phyloP scores from a whole-genome alignment of 2,888 invertebrate genomes.

The Taenaris catops region DNA sequence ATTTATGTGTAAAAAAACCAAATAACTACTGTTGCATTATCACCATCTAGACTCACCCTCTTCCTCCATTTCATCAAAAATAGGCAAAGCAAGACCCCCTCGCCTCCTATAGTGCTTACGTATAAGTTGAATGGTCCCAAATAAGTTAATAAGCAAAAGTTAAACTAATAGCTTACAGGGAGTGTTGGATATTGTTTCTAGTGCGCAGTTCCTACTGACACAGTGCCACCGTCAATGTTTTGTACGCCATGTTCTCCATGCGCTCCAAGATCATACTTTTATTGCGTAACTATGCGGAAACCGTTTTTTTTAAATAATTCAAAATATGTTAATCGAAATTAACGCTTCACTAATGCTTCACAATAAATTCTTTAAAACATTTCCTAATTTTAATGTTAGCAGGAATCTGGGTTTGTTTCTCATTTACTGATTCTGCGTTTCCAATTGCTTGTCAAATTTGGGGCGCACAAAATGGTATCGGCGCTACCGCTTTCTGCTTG shows the following conservation, averaged over 20 bases:
- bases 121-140: too few species aligned
- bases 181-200: conserved; percentile 54
- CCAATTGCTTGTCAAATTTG: not conserved
- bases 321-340: conserved; percentile 3
- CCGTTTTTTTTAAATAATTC: conserved; percentile 6
- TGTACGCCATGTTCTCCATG: conserved; percentile 67
- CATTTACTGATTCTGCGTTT: not conserved
- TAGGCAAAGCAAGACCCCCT: too few species aligned
- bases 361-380: not conserved
- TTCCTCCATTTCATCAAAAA: too few species aligned
- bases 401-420: conserved; percentile 1
- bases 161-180: conserved; percentile 34
- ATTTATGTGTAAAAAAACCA: too few species aligned
- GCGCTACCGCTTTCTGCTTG: conserved; percentile 1
- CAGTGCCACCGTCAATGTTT: conserved; percentile 67
- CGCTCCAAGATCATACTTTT: conserved; percentile 65
- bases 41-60: too few species aligned
- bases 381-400: not conserved
- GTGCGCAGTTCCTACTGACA: conserved; percentile 53
- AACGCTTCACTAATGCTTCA: conserved; percentile 18
- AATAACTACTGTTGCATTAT: too few species aligned
- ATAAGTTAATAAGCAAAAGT: too few species aligned
- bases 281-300: conserved; percentile 68
- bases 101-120: too few species aligned
- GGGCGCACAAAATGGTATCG: not conserved